Percentiles rank a stretch among this genome's conserved stretches.
These are phyloP conservation scores for Dermatemys mawii DNA, from an alignment of 2,113 vertebrate species.

Conservation along the genomic window DNA sequence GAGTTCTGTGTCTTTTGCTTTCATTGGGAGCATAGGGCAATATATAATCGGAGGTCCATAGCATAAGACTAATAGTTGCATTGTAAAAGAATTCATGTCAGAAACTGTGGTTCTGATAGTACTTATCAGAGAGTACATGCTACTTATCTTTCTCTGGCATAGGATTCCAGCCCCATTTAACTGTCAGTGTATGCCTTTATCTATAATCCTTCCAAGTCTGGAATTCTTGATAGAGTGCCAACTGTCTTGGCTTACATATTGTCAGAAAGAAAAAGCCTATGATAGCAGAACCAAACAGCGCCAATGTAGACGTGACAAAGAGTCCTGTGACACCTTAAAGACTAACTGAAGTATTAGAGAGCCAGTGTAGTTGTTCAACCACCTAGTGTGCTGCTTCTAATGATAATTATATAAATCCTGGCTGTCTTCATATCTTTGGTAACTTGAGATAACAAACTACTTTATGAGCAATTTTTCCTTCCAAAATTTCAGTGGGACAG, in stretches of 20 bases:
- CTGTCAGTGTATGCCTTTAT: slow-evolving; percentile 42
- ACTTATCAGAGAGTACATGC: slow-evolving; percentile 51
- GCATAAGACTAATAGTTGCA: slow-evolving; percentile 33
- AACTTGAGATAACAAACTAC: background rate
- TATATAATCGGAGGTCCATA: background rate
- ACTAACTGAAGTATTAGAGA: too few relatives aligned
- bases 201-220: slow-evolving; percentile 54
- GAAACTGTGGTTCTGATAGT: slow-evolving; percentile 53
- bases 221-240: slow-evolving; percentile 56
- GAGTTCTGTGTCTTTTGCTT: background rate
- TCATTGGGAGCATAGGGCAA: background rate
- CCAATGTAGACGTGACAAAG: too few relatives aligned
- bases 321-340: too few relatives aligned
- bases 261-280: slow-evolving; percentile 24
- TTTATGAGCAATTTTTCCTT: background rate
- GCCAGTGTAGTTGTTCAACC: slow-evolving; percentile 29
- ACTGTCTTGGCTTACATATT: slow-evolving; percentile 51
- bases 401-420: background rate
- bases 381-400: slow-evolving; percentile 44
- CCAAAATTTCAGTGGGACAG: background rate
- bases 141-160: slow-evolving; percentile 56
- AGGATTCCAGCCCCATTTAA: slow-evolving; percentile 45
- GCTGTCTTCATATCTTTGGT: background rate
- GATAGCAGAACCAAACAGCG: slow-evolving; percentile 37
- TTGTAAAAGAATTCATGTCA: slow-evolving; percentile 62